Evolutionary conservation across 2,888 invertebrate species (phyloP), one percentile per base, ranked within the genome.

Genomic region (Lomographa bimaculata): DNA sequence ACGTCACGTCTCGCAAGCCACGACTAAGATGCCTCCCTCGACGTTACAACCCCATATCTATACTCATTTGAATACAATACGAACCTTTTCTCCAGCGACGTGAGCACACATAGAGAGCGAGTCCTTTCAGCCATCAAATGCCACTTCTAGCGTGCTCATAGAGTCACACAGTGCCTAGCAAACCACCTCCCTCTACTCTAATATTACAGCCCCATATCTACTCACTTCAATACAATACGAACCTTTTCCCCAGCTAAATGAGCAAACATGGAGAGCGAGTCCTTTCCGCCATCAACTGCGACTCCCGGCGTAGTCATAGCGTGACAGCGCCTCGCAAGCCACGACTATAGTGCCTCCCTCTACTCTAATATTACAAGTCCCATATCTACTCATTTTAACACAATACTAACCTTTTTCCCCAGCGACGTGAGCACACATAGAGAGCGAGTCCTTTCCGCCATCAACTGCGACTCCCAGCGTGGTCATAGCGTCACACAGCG

Each of bases 191-290:
- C 76, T 98, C 98, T 0, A 95, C 96, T 0, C 95, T 94, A 7
- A 97, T 89, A 85, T 99, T 99, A 5, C 98, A 99, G 0, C 98
- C 95, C 99, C 99, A 99, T 99, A 99, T 99, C 99, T 99, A 99
- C n/a, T n/a, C n/a, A n/a, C n/a, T n/a, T n/a, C n/a, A n/a, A n/a
- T n/a, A n/a, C n/a, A n/a, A n/a, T n/a, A n/a, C n/a, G 2, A 81
- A 90, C 89, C 89, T 48, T 62, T 27, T 94, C 87, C 0, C 90
- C 90, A 0, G 91, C 92, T 3, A 98, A 94, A 57, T 96, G 91
- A 1, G 98, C 98, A 28, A 98, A 96, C 99, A 99, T 99, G 35
- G 98, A 97, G 7, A 99, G 89, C 3, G 98, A 98, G 89, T 99
- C 98, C 82, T 99, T 98, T 24, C 99, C 98, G 16, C 99, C 98